Conservation (phyloP, 2,113 vertebrate species). For the Tapirus terrestris region DNA sequence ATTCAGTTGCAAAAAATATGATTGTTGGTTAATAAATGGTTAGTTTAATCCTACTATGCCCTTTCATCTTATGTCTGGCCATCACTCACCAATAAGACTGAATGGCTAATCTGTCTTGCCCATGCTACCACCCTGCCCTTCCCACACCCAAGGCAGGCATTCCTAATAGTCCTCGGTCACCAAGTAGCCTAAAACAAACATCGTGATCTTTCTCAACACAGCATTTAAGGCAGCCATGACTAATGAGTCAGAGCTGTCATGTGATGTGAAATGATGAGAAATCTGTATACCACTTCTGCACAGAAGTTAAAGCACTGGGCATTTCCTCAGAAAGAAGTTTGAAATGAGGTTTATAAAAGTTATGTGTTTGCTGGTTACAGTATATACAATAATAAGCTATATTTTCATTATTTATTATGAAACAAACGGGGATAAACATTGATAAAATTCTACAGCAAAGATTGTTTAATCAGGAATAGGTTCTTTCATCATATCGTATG, state of each 20-base stretch:
- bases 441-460: background rate
- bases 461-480: background rate
- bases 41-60: background rate
- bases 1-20: background rate
- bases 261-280: background rate
- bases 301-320: background rate
- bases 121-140: background rate
- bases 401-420: background rate
- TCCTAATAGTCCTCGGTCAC: background rate
- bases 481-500: too few relatives aligned
- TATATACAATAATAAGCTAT: background rate
- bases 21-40: background rate
- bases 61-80: background rate
- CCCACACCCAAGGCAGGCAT: background rate
- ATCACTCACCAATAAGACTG: background rate
- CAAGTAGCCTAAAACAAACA: background rate
- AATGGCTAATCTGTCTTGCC: background rate
- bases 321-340: conserved; percentile 22
- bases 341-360: background rate
- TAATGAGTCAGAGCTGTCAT: background rate
- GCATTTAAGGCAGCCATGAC: background rate
- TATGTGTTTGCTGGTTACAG: background rate
- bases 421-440: background rate
- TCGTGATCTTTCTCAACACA: background rate
- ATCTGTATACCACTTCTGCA: background rate